Evolutionary conservation across 2,888 invertebrate species (phyloP), one percentile per base, ranked within the genome.

Genomic region (Nematopogon swammerdamellus): DNA sequence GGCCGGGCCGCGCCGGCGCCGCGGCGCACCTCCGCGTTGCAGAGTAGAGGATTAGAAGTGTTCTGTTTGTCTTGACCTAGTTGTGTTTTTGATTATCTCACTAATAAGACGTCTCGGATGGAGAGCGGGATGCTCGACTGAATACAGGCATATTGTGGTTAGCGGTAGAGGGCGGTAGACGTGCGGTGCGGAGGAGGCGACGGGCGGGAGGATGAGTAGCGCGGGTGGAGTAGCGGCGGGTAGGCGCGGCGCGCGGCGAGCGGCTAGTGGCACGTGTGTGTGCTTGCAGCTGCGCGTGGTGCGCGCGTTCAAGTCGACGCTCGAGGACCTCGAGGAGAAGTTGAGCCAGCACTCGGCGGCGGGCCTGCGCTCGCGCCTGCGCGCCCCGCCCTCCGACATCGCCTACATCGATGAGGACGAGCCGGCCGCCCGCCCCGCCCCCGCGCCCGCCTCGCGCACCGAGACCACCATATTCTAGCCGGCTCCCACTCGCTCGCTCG

Each of bases 311-410:
- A 96, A 93, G 86, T 96, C 96, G 70, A 97, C 92, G 72, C 87
- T 99, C 87, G 98, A 99, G 88, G 98, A 98, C 85, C 85, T 98
- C 85, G 97, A 95, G 84, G 98, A 99, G 84, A 91, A 96, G 68
- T 94, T 97, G 80, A 97, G 96, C 79, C 90, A 96, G 81, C 96
- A 97, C 88, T 95, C 95, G 85, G 89, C 94, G 80, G 93, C 93
- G 81, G 93, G 92, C 76, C 88, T 92, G 82, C 92, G 92, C 84
- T 90, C 89, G 82, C 86, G 90, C 70, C 89, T 73, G 64, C 76
- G 77, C 60, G 84, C 88, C 66, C 88, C 88, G 62, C 82, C 89
- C 65, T 86, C 86, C 65, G 92, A 92, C 87, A 87, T 91, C 86
- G 89, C 89, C 66, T 92, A 87, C 83, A 88, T 88, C 76, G 88